Conservation (phyloP, 1,140 invertebrate species). For the Chironomus tepperi region DNA sequence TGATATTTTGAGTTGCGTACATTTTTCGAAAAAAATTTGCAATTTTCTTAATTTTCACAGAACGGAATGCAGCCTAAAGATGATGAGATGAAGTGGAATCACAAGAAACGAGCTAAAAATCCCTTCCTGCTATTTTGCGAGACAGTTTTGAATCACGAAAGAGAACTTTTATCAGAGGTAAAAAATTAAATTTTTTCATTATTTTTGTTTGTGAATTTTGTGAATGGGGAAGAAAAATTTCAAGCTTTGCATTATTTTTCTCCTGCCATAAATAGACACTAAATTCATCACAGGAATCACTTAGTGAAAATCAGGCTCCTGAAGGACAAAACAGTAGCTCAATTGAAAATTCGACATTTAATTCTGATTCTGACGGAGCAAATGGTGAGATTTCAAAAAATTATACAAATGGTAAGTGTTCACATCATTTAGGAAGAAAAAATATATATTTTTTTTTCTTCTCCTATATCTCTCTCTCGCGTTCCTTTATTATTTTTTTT, state of each 20-base stretch:
- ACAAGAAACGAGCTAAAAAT: neutral
- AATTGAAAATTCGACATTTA: constrained; percentile 30
- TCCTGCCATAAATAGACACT: constrained; percentile 12
- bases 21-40: neutral
- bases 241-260: neutral
- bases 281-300: constrained; percentile 2
- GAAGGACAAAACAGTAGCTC: constrained; percentile 28
- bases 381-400: neutral
- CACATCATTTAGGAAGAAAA: constrained; percentile 24
- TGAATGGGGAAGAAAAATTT: neutral
- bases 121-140: neutral
- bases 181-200: neutral
- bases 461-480: neutral
- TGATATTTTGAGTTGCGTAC: neutral
- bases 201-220: neutral
- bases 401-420: constrained; percentile 16
- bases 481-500: neutral
- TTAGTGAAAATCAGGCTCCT: constrained; percentile 11
- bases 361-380: neutral
- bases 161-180: constrained; percentile 12
- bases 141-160: constrained; percentile 6
- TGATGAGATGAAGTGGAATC: constrained; percentile 7
- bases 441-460: neutral
- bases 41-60: constrained; percentile 17
- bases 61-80: constrained; percentile 9